These are phyloP conservation scores for Icerya purchasi DNA, from an alignment of 2,888 invertebrate species.

Conservation along the genomic window DNA sequence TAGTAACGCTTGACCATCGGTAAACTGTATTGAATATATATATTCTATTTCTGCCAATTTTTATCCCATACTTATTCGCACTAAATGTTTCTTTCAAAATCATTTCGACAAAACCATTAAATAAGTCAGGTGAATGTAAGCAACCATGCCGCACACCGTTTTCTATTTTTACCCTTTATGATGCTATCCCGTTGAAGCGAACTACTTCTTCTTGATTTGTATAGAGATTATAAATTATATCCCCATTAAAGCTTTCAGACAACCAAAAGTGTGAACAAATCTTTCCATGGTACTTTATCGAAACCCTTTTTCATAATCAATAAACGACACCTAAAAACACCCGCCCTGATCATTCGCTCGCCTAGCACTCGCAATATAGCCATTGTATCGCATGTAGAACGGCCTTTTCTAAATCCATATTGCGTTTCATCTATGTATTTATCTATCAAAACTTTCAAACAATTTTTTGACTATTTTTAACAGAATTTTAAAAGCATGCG, in stretches of 20 bases:
- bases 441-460: neutral
- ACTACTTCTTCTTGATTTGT: neutral
- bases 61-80: neutral
- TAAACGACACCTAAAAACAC: neutral
- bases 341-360: neutral
- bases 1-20: neutral
- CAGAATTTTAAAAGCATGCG: no score
- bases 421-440: neutral
- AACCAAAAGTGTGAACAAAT: neutral
- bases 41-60: neutral
- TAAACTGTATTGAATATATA: neutral
- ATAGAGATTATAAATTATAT: neutral
- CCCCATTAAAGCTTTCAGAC: neutral
- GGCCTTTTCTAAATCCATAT: neutral
- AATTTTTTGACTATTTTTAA: neutral
- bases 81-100: neutral
- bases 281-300: neutral
- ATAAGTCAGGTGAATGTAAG: neutral
- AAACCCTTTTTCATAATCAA: neutral
- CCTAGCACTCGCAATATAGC: neutral
- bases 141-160: neutral
- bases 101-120: neutral
- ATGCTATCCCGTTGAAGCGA: neutral
- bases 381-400: neutral
- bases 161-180: neutral